These are phyloP conservation scores for Sphaeramia orbicularis DNA, from an alignment of 2,797 vertebrate genomes.

Conservation along the genomic window DNA sequence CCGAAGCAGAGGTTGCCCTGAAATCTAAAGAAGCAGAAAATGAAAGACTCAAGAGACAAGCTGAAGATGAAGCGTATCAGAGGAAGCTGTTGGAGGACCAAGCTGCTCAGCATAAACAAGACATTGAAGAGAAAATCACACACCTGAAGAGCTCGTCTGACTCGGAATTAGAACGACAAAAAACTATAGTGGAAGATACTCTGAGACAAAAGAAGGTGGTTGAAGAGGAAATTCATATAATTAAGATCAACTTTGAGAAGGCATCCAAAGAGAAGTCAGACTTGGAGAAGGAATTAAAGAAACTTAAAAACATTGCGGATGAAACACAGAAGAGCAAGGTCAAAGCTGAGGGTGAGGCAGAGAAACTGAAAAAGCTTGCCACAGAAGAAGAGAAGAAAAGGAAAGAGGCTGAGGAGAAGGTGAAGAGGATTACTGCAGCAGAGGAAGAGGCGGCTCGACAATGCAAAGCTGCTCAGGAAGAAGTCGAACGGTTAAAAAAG, in stretches of 20 bases:
- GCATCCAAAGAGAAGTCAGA: conserved; percentile 90
- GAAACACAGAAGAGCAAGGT: conserved; percentile 91
- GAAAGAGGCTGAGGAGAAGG: conserved; percentile 92
- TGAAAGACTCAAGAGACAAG: conserved; percentile 91
- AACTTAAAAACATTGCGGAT: conserved; percentile 89
- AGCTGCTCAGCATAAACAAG: conserved; percentile 93
- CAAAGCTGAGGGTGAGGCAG: conserved; percentile 90
- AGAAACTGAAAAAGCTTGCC: conserved; percentile 89
- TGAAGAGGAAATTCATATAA: conserved; percentile 94
- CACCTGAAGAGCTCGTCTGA: conserved; percentile 91
- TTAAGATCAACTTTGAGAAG: conserved; percentile 92
- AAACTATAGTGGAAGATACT: conserved; percentile 92
- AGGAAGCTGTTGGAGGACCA: conserved; percentile 94
- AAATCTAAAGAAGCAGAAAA: conserved; percentile 98
- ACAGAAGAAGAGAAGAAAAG: conserved; percentile 91
- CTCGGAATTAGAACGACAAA: conserved; percentile 90
- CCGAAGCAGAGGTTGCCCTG: conserved; percentile 92
- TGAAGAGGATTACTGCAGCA: conserved; percentile 89
- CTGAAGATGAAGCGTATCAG: conserved; percentile 96
- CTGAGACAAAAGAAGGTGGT: conserved; percentile 91
- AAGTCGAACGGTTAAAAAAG: conserved; percentile 91
- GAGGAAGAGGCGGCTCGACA: conserved; percentile 93
- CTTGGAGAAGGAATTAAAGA: conserved; percentile 91
- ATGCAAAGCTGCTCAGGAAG: conserved; percentile 89
- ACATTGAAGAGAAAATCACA: conserved; percentile 93